These are phyloP conservation scores for Brachypteracias leptosomus DNA, from an alignment of 2,113 vertebrate species.

Conservation along the genomic window DNA sequence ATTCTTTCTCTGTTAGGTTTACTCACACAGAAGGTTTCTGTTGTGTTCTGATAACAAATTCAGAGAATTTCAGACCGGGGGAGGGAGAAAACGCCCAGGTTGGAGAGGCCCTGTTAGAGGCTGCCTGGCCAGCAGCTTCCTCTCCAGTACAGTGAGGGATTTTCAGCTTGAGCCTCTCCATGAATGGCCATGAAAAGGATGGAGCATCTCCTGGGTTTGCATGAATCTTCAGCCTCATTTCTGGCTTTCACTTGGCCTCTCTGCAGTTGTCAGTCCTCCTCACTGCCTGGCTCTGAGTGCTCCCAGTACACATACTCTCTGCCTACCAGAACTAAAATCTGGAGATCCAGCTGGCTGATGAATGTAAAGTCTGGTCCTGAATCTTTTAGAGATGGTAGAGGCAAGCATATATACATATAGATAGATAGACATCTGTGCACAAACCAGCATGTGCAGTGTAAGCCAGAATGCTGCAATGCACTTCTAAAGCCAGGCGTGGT, in stretches of 20 bases:
- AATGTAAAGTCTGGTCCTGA: neutral
- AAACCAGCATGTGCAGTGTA: neutral
- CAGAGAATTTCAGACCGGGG: neutral
- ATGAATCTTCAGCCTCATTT: neutral
- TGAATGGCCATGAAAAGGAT: neutral
- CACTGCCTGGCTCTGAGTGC: neutral
- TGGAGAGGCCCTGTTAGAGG: neutral
- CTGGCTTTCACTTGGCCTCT: neutral
- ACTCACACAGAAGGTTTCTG: neutral
- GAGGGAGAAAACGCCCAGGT: neutral
- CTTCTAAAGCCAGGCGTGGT: neutral
- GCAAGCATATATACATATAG: neutral
- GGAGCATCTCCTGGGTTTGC: neutral
- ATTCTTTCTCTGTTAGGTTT: slow-evolving; percentile 6
- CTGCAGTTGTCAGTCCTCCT: neutral
- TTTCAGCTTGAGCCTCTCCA: neutral
- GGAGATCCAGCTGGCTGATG: neutral
- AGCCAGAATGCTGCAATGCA: neutral
- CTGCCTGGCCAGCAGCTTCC: neutral
- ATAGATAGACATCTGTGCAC: neutral
- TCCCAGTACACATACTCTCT: neutral
- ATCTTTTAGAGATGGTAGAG: neutral
- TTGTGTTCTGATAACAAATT: neutral
- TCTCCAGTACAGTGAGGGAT: neutral
- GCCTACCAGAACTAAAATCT: neutral